Evolutionary conservation across 92 coral and sea anemone species (phyloP), one percentile per base, ranked within the genome.

Genomic region (Epizoanthus stellaris): DNA sequence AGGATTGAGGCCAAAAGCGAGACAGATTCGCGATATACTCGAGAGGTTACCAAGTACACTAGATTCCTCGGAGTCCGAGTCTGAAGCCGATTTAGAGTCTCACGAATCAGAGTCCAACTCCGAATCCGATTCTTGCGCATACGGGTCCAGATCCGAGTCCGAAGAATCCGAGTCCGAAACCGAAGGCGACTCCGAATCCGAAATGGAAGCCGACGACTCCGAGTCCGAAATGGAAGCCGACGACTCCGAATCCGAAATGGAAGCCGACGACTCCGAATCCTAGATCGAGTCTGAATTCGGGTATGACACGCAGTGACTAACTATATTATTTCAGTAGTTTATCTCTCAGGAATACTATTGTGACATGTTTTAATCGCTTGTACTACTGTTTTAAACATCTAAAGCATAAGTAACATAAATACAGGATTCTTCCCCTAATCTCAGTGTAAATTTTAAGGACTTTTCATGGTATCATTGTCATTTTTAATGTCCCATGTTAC

Each of bases 1-100:
- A 11, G 4, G 30, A 60, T 11, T 1, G 54, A 69, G 82, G 5
- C 82, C 82, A 20, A 77, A 20, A 61, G 82, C 82, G 3, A 61
- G 70, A 10, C 39, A 77, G 14, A 77, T 61, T 77, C 19, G 17
- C 21, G 52, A 30, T 15, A 56, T 0, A 8, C 13, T 49, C 11
- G 14, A 49, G 56, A 49, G 8, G 49, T 6, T 43, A 43, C 2
- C 49, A 4, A 43, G 56, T 49, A 2, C 9, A 49, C 56, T 8
- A 13, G 14, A 49, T 8, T 9, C 4, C 1, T 25, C 20, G 17
- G 43, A 66, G 70, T 66, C 42, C 2, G 40, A 30, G 42, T 67
- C 71, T 14, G 71, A 67, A 20, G 71, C 42, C 13, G 71, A 66
- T 10, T 0, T 34, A 7, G 71, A 34, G 23, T 66, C 71, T 61